Percentiles rank a stretch among this genome's conserved stretches.
phyloP scores from a whole-genome alignment of 2,888 invertebrate species.

The Congeria kusceri region DNA sequence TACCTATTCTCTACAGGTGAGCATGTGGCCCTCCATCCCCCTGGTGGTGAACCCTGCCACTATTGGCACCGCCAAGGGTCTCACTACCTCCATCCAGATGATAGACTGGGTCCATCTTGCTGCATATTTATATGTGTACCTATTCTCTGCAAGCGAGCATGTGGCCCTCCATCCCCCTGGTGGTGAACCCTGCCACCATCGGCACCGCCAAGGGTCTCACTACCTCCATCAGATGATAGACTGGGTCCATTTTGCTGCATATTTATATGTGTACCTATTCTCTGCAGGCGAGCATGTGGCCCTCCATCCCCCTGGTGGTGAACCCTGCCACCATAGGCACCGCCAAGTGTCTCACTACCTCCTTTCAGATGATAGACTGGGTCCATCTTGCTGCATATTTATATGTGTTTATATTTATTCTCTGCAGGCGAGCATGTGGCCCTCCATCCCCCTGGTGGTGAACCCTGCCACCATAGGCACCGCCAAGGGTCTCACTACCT shows the following conservation, averaged over 20 bases:
- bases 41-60: constrained; percentile 84
- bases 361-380: too few species aligned
- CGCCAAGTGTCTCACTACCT: too few species aligned
- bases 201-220: constrained; percentile 86
- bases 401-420: too few species aligned
- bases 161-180: constrained; percentile 85
- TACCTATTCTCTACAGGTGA: constrained; percentile 70
- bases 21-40: constrained; percentile 85
- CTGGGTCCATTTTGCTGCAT: too few species aligned
- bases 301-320: too few species aligned
- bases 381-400: too few species aligned
- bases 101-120: too few species aligned
- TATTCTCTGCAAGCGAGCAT: constrained; percentile 79
- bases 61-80: constrained; percentile 85
- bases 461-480: constrained; percentile 85
- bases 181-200: constrained; percentile 84
- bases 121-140: too few species aligned
- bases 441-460: constrained; percentile 85
- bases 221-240: constrained; percentile 86
- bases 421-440: constrained; percentile 85
- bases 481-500: constrained; percentile 85
- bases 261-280: too few species aligned
- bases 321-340: too few species aligned
- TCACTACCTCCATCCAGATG: constrained; percentile 85
- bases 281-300: too few species aligned